A percentile compares a stretch with the other conserved stretches of the same genome.
phyloP scores from a whole-genome alignment of 37 sponge, comb jelly and placozoan species.

The Crambe crambe region DNA sequence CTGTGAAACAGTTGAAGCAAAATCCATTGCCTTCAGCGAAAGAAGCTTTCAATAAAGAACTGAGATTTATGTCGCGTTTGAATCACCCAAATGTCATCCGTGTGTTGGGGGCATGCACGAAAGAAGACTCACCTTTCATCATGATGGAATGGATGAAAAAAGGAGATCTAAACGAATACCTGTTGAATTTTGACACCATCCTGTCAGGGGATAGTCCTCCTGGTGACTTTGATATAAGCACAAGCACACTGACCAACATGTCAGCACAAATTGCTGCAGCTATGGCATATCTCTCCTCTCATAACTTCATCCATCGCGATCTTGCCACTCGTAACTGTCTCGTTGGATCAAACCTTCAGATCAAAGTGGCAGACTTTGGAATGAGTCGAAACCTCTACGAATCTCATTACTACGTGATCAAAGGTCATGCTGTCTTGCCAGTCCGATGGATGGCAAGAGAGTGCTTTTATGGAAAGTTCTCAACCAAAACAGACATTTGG shows the following conservation, averaged over 20 bases:
- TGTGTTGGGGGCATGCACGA: conserved; percentile 56
- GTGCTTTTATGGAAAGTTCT: conserved; percentile 82
- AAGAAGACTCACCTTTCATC: conserved; percentile 59
- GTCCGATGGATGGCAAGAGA: conserved; percentile 88
- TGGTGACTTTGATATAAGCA: not conserved
- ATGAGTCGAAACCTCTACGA: conserved; percentile 77
- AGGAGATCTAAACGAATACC: conserved; percentile 83
- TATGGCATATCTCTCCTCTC: conserved; percentile 78
- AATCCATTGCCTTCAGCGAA: not conserved
- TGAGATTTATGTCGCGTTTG: conserved; percentile 78
- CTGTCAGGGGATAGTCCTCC: not conserved
- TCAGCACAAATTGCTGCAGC: conserved; percentile 74
- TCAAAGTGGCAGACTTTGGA: conserved; percentile 88
- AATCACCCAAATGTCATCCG: conserved; percentile 74
- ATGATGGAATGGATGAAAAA: conserved; percentile 94
- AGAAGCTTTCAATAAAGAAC: conserved; percentile 39
- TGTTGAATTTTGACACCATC: conserved; percentile 49
- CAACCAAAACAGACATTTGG: conserved; percentile 82
- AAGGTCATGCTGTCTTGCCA: conserved; percentile 59
- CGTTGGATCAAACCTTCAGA: conserved; percentile 66
- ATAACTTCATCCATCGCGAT: conserved; percentile 78
- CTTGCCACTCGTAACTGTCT: conserved; percentile 88
- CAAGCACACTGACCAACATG: conserved; percentile 54
- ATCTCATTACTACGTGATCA: conserved; percentile 58
- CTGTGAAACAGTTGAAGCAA: not conserved